Base-by-base conservation (phyloP, 2,888 invertebrate species). In the Chirona hameri region DNA sequence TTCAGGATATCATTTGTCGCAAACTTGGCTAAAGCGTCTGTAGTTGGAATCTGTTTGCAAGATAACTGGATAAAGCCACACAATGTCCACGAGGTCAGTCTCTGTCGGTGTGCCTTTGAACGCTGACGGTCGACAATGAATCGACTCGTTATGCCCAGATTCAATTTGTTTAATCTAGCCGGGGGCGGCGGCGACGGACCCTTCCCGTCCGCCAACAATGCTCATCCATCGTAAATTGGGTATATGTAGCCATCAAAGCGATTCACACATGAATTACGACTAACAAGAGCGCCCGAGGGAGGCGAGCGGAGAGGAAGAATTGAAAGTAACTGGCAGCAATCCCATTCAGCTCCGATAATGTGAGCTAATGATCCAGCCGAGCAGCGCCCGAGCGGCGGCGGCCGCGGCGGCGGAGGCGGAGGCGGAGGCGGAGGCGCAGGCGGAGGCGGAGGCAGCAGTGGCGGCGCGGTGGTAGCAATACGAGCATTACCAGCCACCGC, bases 161-260 rank as follows among this genome's bases (percentile, higher is more conserved):
- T 76, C 76, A 76, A 76, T 76, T 76, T 76, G 76, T 76, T 76
- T 76, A 76, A 76, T 76, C 76, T 76, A 12, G 39, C 46, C 46
- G 21, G 76, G 46, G 76, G 76, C 76, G 21, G 46, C 21, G 24
- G 27, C 18, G 72, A 2, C 46, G 76, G 76, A 76, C 39, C 76
- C 72, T 31, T 27, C 27, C 76, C 76, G 76, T 39, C 76, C 24
- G 76, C 76, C 76, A 76, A 76, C 76, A 76, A 76, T 46, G 76
- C 76, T 76, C 76, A 76, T 76, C 76, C 76, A 46, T 46, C 76
- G 76, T 76, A 76, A 76, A 76, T 76, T 76, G 76, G 76, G 76
- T 76, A 76, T 76, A 76, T 76, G 76, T 76, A 76, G 76, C 76
- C 76, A 76, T 76, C 76, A 76, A 76, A 76, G 76, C 76, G 76